Percentiles rank a stretch among this genome's conserved stretches.
phyloP scores from a whole-genome alignment of 2,113 vertebrate species.

The Calidris pygmaea region DNA sequence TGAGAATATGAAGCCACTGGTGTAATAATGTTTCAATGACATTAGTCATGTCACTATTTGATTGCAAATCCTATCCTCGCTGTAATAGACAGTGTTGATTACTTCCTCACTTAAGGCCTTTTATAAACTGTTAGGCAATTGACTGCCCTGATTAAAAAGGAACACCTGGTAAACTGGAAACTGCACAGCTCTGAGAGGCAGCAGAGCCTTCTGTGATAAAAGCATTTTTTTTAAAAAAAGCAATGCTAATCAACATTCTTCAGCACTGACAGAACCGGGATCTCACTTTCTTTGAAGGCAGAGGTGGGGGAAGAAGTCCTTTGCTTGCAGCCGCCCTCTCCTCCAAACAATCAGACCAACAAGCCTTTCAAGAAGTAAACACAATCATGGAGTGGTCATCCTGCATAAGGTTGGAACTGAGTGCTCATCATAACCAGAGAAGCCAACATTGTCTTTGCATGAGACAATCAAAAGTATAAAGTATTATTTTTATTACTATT shows the following conservation, averaged over 20 bases:
- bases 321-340: background rate
- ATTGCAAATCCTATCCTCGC: slow-evolving; percentile 43
- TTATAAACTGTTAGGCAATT: slow-evolving; percentile 27
- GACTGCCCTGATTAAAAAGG: slow-evolving; percentile 43
- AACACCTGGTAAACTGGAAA: slow-evolving; percentile 46
- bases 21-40: background rate
- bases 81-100: slow-evolving; percentile 23
- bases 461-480: background rate
- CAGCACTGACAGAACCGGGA: background rate
- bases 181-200: background rate
- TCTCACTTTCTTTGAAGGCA: background rate
- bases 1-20: background rate
- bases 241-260: background rate
- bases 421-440: background rate
- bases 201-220: background rate
- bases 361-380: background rate
- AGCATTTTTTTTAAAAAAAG: background rate
- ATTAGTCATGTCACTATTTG: background rate
- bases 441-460: background rate
- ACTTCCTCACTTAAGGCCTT: slow-evolving; percentile 58
- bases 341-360: background rate
- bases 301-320: background rate
- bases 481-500: background rate
- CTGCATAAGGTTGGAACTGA: background rate
- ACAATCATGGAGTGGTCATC: background rate